Evolutionary conservation across 1,140 invertebrate species (phyloP).

Genomic region (Leguminivora glycinivorella): DNA sequence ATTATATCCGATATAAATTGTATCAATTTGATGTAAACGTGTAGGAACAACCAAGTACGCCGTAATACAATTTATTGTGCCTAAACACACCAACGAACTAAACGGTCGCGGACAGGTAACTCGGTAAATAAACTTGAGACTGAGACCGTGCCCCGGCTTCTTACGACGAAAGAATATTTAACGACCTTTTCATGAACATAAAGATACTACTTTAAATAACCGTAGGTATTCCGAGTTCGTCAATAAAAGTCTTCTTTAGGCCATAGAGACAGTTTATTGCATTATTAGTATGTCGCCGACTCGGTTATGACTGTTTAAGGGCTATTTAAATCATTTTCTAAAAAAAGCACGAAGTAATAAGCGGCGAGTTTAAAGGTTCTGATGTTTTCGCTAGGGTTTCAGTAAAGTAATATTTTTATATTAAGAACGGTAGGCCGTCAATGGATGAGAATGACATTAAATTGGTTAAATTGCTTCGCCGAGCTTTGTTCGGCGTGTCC

Average conservation of each 20-base stretch:
- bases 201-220: conserved; percentile 24
- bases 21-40: not conserved
- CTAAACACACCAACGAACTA: conserved; percentile 6
- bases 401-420: conserved; percentile 72
- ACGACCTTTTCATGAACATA: conserved; percentile 26
- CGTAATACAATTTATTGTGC: conserved; percentile 15
- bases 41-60: not conserved
- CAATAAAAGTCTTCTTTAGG: conserved; percentile 51
- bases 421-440: conserved; percentile 70
- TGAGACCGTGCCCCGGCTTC: not conserved
- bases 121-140: conserved; percentile 24
- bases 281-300: conserved; percentile 60
- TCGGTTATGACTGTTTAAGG: conserved; percentile 57
- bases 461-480: conserved; percentile 76
- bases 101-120: conserved; percentile 25
- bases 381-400: conserved; percentile 58
- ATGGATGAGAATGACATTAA: conserved; percentile 73
- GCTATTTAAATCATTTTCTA: conserved; percentile 60
- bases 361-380: conserved; percentile 32
- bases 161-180: conserved; percentile 26
- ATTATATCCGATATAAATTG: too few species aligned
- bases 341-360: conserved; percentile 44
- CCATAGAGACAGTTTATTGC: conserved; percentile 50
- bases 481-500: conserved; percentile 60
- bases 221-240: conserved; percentile 27